Conservation (phyloP, 2,888 invertebrate genomes). For the Drosophila helvetica region DNA sequence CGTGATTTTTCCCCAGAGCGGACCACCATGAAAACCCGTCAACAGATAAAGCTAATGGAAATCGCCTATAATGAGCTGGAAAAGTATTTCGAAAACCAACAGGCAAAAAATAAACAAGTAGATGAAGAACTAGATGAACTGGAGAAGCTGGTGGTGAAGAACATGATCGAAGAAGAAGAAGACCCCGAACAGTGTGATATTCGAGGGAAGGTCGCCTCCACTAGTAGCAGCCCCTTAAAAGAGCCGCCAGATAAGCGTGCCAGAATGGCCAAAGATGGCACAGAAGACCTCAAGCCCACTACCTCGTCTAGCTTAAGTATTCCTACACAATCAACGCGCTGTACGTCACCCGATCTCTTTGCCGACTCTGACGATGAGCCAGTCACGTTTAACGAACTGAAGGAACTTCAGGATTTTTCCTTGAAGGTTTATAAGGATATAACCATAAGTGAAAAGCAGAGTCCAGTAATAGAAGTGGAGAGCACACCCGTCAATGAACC, state of each 20-base stretch:
- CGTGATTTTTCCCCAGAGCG: conserved; percentile 86
- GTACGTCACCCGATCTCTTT: conserved; percentile 82
- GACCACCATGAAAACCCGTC: conserved; percentile 13
- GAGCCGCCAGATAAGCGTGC: conserved; percentile 63
- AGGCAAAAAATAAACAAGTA: conserved; percentile 5
- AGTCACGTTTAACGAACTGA: not conserved
- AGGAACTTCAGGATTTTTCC: conserved; percentile 28
- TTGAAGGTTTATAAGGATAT: conserved; percentile 43
- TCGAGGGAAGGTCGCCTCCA: not conserved
- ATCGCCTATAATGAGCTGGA: conserved; percentile 66
- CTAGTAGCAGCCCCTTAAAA: conserved; percentile 45
- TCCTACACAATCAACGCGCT: conserved; percentile 53
- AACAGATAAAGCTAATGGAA: conserved; percentile 44
- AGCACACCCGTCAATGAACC: conserved; percentile 13
- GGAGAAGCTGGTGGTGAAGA: conserved; percentile 49
- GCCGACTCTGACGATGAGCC: conserved; percentile 80
- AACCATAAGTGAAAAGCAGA: conserved; percentile 11
- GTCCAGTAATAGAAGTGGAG: conserved; percentile 9
- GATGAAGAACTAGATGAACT: conserved; percentile 51
- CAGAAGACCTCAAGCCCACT: conserved; percentile 43
- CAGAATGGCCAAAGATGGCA: conserved; percentile 14
- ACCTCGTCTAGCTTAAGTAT: conserved; percentile 3
- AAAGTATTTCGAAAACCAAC: conserved; percentile 40
- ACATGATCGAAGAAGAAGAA: conserved; percentile 56
- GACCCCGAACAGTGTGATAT: conserved; percentile 1